A percentile compares a stretch with the other conserved stretches of the same genome.
Evolutionary conservation across 1,140 invertebrate genomes (phyloP).

Genomic region (Drosophila erecta): DNA sequence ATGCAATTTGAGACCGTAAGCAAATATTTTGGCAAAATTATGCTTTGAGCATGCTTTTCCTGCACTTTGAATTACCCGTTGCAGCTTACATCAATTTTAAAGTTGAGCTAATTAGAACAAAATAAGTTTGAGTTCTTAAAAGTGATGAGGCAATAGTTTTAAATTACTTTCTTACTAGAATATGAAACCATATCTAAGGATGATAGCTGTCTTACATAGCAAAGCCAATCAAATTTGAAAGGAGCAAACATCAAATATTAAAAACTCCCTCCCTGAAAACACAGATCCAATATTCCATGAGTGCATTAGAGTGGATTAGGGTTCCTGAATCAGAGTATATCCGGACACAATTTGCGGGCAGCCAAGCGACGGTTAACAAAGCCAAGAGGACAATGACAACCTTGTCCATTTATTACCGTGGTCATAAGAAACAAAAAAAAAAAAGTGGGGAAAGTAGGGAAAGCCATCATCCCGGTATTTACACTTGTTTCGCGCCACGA

Average conservation of each 20-base stretch:
- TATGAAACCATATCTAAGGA: no score
- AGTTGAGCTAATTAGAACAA: no score
- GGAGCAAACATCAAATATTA: background rate
- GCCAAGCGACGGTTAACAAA: slow-evolving; percentile 4
- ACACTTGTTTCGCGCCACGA: slow-evolving; percentile 64
- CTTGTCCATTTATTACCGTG: slow-evolving; percentile 71
- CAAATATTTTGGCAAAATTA: no score
- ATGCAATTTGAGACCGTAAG: no score
- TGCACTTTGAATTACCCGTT: background rate
- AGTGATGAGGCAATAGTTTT: background rate
- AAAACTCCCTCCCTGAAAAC: background rate
- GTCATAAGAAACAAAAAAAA: slow-evolving; percentile 6
- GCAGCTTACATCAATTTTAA: no score
- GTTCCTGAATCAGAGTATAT: background rate
- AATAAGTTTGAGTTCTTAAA: background rate
- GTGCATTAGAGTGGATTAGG: slow-evolving; percentile 6
- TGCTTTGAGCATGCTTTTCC: no score
- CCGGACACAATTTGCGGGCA: slow-evolving; percentile 23
- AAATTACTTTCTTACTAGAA: no score
- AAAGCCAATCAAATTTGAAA: background rate
- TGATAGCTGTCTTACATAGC: no score
- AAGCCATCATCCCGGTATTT: slow-evolving; percentile 77
- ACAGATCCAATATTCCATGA: slow-evolving; percentile 5
- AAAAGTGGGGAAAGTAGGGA: slow-evolving; percentile 34
- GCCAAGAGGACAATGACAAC: slow-evolving; percentile 6